Base-by-base conservation (phyloP, 2,113 vertebrate genomes). In the Corvus hawaiiensis region DNA sequence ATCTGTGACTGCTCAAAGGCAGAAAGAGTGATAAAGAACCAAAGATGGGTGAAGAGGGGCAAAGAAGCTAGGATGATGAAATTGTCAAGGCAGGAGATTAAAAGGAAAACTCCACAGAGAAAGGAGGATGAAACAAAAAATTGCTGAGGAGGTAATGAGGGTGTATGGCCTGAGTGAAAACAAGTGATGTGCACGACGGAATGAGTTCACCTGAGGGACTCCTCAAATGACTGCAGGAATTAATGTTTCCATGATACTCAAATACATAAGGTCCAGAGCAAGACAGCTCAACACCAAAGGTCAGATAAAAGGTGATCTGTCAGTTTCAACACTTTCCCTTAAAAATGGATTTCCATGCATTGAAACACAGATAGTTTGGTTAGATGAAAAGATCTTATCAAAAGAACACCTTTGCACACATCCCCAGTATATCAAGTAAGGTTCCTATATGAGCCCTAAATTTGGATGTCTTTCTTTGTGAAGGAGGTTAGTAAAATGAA, bases 381-480 rank as follows among this genome's bases (percentile, higher is more conserved):
- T 39, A 90, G 37, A 85, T 46, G 14, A 43, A 76, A 56, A 72
- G 3, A 55, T 35, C 28, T 71, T n/a, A 83, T 7, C n/a, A 62
- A 48, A 75, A 39, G 13, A 51, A 63, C 64, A 78, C 11, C 6
- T 91, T 30, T 35, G 39, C 13, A 41, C 8, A 22, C 6, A 24
- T 27, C 10, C 15, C 11, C 8, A 48, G 3, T 41, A 21, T 5
- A 30, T 32, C 0, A 0, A 77, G 35, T 12, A 54, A 77, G 32
- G 10, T 28, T 87, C 23, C 44, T 28, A 7, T 26, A 39, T 6
- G 28, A 91, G 18, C 48, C 30, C 23, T 84, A 35, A 33, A 62
- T 67, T 32, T 54, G 28, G 27, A 69, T 1, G 3, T 51, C 9
- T 26, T 39, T 80, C 23, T 68, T 27, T 56, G 16, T 30, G 49